Percentiles rank a stretch among this genome's conserved stretches.
Evolutionary conservation across 2,888 invertebrate species (phyloP).

Genomic region (Dryobotodes eremita): DNA sequence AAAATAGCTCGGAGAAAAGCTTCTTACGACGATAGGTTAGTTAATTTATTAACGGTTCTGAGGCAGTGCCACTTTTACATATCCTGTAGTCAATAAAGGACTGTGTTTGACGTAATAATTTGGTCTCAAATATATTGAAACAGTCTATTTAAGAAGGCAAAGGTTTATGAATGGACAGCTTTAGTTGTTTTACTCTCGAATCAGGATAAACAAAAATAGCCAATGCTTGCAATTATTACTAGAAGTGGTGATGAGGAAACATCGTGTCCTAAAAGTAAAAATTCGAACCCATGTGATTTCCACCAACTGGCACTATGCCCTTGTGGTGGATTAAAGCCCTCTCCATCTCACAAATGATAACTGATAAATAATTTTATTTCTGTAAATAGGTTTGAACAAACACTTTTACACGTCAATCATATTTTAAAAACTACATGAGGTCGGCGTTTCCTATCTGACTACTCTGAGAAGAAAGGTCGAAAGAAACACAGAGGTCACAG

Average conservation of each 20-base stretch:
- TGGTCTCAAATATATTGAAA: neutral
- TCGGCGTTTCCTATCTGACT: too few relatives aligned
- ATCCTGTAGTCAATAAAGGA: neutral
- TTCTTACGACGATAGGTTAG: neutral
- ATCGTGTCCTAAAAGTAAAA: neutral
- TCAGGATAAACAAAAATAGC: neutral
- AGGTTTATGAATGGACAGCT: neutral
- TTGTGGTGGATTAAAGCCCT: too few relatives aligned
- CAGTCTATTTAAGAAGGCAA: neutral
- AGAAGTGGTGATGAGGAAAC: neutral
- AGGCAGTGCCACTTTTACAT: neutral
- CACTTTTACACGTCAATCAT: too few relatives aligned
- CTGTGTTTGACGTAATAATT: neutral
- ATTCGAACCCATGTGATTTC: neutral
- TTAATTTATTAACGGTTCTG: neutral
- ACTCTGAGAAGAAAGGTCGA: too few relatives aligned
- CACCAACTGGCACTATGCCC: neutral
- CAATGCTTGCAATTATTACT: too few relatives aligned
- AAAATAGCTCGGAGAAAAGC: neutral
- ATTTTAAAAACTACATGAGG: too few relatives aligned
- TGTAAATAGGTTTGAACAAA: too few relatives aligned
- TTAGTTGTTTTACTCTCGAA: neutral
- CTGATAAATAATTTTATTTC: too few relatives aligned
- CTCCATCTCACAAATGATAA: too few relatives aligned
- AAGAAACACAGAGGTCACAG: too few relatives aligned